Evolutionary conservation across 2,113 vertebrate genomes (phyloP).

Genomic region (Ramphastos sulfuratus): DNA sequence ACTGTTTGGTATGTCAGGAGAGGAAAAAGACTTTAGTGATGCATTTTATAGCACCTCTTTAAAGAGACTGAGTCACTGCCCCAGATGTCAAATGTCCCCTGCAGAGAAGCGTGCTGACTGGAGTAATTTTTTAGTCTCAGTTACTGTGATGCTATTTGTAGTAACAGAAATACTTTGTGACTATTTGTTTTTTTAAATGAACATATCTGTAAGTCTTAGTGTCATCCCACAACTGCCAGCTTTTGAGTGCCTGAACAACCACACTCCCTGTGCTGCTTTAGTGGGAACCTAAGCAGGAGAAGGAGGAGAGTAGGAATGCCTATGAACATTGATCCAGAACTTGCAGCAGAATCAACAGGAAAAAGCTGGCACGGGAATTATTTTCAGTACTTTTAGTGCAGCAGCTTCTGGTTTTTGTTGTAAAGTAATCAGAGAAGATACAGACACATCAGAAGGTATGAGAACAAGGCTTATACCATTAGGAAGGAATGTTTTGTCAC

Average conservation of each 20-base stretch:
- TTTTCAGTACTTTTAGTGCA: background rate
- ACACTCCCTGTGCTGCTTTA: background rate
- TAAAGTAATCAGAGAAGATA: slow-evolving; percentile 25
- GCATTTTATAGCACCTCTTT: background rate
- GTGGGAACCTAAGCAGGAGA: background rate
- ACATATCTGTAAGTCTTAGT: background rate
- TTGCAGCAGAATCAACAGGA: background rate
- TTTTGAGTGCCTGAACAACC: background rate
- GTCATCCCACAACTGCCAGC: background rate
- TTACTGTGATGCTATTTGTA: background rate
- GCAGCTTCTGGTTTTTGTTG: background rate
- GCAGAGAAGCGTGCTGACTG: background rate
- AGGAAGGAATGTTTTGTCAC: slow-evolving; percentile 21
- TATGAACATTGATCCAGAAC: background rate
- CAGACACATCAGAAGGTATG: slow-evolving; percentile 2
- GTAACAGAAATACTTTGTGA: background rate
- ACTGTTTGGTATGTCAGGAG: background rate
- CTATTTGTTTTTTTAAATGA: background rate
- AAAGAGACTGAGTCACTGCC: background rate
- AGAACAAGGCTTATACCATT: background rate
- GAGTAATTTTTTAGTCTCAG: background rate
- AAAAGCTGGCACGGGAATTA: background rate
- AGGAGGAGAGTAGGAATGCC: background rate
- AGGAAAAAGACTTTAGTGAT: background rate
- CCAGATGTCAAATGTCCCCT: background rate